Evolutionary conservation across 1,140 invertebrate genomes (phyloP), one percentile per base, ranked within the genome.

Genomic region (Heterodera carotae): DNA sequence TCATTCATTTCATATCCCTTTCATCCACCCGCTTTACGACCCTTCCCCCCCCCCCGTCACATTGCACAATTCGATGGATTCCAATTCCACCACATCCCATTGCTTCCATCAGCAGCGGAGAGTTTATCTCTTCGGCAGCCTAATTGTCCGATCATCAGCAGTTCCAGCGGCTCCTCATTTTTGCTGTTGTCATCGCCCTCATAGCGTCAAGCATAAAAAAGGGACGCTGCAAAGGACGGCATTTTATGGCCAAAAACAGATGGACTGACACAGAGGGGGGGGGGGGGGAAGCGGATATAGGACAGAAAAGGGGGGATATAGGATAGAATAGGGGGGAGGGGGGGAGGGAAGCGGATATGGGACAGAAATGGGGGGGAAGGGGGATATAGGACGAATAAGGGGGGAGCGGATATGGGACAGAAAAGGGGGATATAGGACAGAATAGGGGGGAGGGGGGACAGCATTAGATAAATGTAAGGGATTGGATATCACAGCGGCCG

Each of bases 181-280:
- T 53, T 53, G 18, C 48, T 53, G 48, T 53, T 53, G 48, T 53
- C 48, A 53, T 53, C 48, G 48, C n/a, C n/a, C n/a, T n/a, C n/a
- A n/a, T n/a, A n/a, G n/a, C 22, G 12, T 27, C 25, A 27, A 66
- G 62, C 27, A 29, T 12, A 66, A 66, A 34, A 31, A 27, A 5
- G 27, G 48, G 12, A 53, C n/a, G 27, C 15, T 66, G 27, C 27
- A 66, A 34, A 29, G 27, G 27, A 66, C 62, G 48, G 48, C 62
- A 29, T 66, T 66, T 66, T 66, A 29, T 34, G 62, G 62, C 33
- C 62, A 66, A 66, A 62, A 29, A 27, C 62, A 66, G 33, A 29
- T 66, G 27, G 62, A 31, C 62, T 34, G 62, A 25, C 62, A 66
- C 62, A 66, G 27, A 27, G 59, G 59, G 62, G 6, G 27, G 62